Base-by-base conservation (phyloP, 2,113 vertebrate genomes). In the Trachemys scripta region DNA sequence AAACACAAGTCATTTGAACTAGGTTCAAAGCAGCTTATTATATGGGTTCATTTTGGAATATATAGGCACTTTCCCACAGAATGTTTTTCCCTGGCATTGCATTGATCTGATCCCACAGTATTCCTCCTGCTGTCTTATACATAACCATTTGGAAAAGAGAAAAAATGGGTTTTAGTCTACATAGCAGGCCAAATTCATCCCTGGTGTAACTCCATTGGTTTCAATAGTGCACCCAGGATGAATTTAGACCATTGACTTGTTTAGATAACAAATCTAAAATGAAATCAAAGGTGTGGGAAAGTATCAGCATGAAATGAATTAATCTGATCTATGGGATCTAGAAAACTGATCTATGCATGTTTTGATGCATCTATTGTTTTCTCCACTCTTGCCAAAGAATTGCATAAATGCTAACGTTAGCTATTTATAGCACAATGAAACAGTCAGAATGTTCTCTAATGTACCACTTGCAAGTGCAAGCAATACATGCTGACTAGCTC, bases 391-490 rank as follows among this genome's bases (percentile, higher is more conserved):
- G 79, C 42, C 94, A 96, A 93, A 98, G 95, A 29, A 97, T 95
- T 91, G 56, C 93, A 92, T 93, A 95, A 98, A 97, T 95, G 94
- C 93, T 97, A 96, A 93, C 93, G 97, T 92, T 95, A 94, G 97
- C 97, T 98, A 96, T 97, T 98, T 98, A 97, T 97, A 98, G 97
- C 97, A 84, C 88, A 92, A 24, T 83, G 93, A 95, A 96, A 90
- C 90, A 89, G 85, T 92, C 31, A 93, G 19, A 89, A 91, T 86
- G 42, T 90, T 96, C 94, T 95, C 76, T 97, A 97, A 98, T 94
- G 92, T 49, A 97, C 56, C 51, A 79, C 88, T 97, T 97, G 54
- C 87, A 96, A 97, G 89, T 65, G 47, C 89, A 95, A 88, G 89
- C 29, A 97, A 89, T 95, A 93, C 80, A 54, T 62, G 95, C 92